These are phyloP conservation scores for Volucella bombylans DNA, from an alignment of 2,888 invertebrate species.

Conservation along the genomic window DNA sequence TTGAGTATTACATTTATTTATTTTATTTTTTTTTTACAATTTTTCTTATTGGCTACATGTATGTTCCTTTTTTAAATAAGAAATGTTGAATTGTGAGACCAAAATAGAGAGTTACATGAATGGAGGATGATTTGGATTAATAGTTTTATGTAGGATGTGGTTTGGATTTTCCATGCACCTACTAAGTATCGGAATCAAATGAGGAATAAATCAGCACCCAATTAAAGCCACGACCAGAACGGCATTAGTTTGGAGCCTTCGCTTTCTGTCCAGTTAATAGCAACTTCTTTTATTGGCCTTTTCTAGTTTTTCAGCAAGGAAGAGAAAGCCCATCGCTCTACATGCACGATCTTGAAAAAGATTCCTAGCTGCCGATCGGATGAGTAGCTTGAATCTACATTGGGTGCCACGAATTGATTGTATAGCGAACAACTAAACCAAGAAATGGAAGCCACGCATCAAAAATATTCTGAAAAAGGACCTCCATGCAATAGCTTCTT, in stretches of 20 bases:
- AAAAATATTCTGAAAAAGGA: slow-evolving; percentile 92
- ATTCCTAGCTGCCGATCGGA: slow-evolving; percentile 89
- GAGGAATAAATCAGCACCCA: slow-evolving; percentile 95
- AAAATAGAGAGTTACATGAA: slow-evolving; percentile 26
- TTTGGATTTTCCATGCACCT: slow-evolving; percentile 92
- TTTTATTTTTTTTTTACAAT: neutral
- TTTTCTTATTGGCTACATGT: slow-evolving; percentile 31
- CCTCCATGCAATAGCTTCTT: slow-evolving; percentile 93
- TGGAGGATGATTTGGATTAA: neutral
- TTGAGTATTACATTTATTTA: too few relatives aligned
- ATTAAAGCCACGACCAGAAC: slow-evolving; percentile 97
- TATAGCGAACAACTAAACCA: slow-evolving; percentile 97
- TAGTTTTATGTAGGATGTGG: slow-evolving; percentile 46
- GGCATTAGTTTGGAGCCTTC: slow-evolving; percentile 96
- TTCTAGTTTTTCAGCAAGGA: slow-evolving; percentile 93
- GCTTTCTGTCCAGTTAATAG: slow-evolving; percentile 97
- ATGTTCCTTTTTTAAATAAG: slow-evolving; percentile 1
- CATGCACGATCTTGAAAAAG: slow-evolving; percentile 95
- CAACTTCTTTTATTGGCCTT: slow-evolving; percentile 93
- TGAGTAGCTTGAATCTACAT: slow-evolving; percentile 98
- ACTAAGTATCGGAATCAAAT: slow-evolving; percentile 95
- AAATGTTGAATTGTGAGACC: neutral
- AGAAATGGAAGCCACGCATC: slow-evolving; percentile 98
- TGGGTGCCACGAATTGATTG: slow-evolving; percentile 96
- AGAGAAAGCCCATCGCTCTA: slow-evolving; percentile 98